A percentile compares a stretch with the other conserved stretches of the same genome.
phyloP scores from a whole-genome alignment of 2,888 invertebrate genomes.

The Scaptomyza reducta region DNA sequence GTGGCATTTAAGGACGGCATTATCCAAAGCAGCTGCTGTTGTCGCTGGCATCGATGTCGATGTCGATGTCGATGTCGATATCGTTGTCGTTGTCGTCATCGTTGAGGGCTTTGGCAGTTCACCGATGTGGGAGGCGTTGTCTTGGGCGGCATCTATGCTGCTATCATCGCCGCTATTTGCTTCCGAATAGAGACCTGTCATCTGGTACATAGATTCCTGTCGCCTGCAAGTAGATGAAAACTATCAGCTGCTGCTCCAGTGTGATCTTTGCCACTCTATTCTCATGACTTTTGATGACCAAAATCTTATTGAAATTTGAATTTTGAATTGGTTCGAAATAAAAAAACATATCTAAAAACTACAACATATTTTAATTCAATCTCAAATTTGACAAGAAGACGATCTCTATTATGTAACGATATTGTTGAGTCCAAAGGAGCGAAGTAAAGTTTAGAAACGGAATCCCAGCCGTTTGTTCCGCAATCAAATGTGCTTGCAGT shows the following conservation, averaged over 20 bases:
- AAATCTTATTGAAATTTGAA: conserved; percentile 6
- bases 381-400: conserved; percentile 13
- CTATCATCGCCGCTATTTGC: conserved; percentile 86
- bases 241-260: conserved; percentile 26
- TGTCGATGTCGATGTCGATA: conserved; percentile 8
- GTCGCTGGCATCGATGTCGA: conserved; percentile 5
- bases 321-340: conserved; percentile 7
- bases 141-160: conserved; percentile 85
- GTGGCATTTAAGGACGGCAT: conserved; percentile 88
- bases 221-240: conserved; percentile 85
- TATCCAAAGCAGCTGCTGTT: conserved; percentile 47
- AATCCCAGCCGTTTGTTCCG: too few species aligned
- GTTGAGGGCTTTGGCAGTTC: conserved; percentile 14
- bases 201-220: conserved; percentile 95
- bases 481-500: too few species aligned
- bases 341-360: not conserved
- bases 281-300: conserved; percentile 29
- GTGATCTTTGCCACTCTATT: conserved; percentile 18
- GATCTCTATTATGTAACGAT: not conserved
- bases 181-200: conserved; percentile 93
- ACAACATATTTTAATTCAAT: conserved; percentile 1
- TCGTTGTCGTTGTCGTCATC: conserved; percentile 11
- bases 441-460: not conserved
- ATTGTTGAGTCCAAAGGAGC: not conserved
- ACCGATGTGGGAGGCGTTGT: conserved; percentile 83